Evolutionary conservation across 1,140 invertebrate genomes (phyloP), one percentile per base, ranked within the genome.

Genomic region (Andricus grossulariae): DNA sequence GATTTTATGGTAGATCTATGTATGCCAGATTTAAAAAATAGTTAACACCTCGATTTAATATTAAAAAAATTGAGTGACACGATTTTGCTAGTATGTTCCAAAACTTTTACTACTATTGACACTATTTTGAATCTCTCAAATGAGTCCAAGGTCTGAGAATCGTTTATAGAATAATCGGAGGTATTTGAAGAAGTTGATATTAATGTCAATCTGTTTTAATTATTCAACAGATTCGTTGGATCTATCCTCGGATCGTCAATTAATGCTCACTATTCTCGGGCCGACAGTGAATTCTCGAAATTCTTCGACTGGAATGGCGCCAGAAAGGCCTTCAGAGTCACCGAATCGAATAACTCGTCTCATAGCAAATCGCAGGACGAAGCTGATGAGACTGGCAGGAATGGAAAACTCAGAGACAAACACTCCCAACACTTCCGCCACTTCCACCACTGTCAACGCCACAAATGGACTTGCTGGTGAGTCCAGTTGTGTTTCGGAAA

Each of bases 261-360:
- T 85, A 13, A 84, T 87, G 82, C 81, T 85, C 71, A 81, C 76
- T 45, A 84, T 89, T 50, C 71, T 89, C 8, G 85, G 82, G 8
- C 79, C 87, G 6, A 85, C 83, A 3, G 76, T 82, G 2, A 84
- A 52, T 60, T 79, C 78, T n/a, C 75, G 70, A 73, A 76, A 66
- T 50, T 74, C 54, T 18, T 76, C 76, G 8, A 75, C 82, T 2
- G 83, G 80, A 4, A 74, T 84, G 7, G 73, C 80, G 2, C 81
- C 86, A 0, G 89, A 90, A 55, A 80, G 89, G 12, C 83, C 88
- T 0, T 84, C 86, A 4, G 89, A 88, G 19, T 88, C 88, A 0
- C 88, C 88, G 0, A 91, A 91, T 75, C 85, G 89, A 13, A 91
- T 91, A 77, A 89, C 87, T 2, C 86, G 86, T 19, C 80, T 91